Conservation (phyloP, 2,113 vertebrate species). For the Callocephalon fimbriatum region DNA sequence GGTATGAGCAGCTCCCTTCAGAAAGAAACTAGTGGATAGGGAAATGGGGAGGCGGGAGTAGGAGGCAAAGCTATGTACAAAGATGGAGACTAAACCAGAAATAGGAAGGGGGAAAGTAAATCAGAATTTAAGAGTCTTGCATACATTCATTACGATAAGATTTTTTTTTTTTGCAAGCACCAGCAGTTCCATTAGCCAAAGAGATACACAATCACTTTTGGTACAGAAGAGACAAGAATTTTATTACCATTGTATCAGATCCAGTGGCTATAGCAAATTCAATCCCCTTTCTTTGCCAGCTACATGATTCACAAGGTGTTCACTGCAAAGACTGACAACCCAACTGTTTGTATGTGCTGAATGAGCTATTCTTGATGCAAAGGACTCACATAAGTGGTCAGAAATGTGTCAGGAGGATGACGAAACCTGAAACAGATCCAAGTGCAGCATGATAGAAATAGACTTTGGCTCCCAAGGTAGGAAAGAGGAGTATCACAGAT, state of each 20-base stretch:
- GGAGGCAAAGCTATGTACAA: background rate
- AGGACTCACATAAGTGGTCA: background rate
- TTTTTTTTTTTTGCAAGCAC: background rate
- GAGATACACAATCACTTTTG: background rate
- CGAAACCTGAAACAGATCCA: conserved; percentile 4
- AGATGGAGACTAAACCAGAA: background rate
- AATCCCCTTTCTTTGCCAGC: conserved; percentile 18
- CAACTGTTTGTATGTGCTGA: background rate
- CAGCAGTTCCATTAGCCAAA: background rate
- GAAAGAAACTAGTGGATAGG: background rate
- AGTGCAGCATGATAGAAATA: background rate
- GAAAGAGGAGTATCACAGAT: conserved; percentile 11
- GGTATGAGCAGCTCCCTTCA: background rate
- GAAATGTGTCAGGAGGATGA: conserved; percentile 20
- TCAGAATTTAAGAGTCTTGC: background rate
- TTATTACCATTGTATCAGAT: conserved; percentile 44
- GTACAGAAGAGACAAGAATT: conserved; percentile 2
- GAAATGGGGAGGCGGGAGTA: background rate
- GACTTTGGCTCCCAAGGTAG: conserved; percentile 17
- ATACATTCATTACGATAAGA: background rate
- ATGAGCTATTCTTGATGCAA: background rate
- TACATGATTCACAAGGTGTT: conserved; percentile 60
- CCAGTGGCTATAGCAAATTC: conserved; percentile 23
- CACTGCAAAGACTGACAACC: background rate
- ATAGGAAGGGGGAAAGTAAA: background rate